Conservation (phyloP, 2,888 invertebrate species). For the Teleiodes luculella region DNA sequence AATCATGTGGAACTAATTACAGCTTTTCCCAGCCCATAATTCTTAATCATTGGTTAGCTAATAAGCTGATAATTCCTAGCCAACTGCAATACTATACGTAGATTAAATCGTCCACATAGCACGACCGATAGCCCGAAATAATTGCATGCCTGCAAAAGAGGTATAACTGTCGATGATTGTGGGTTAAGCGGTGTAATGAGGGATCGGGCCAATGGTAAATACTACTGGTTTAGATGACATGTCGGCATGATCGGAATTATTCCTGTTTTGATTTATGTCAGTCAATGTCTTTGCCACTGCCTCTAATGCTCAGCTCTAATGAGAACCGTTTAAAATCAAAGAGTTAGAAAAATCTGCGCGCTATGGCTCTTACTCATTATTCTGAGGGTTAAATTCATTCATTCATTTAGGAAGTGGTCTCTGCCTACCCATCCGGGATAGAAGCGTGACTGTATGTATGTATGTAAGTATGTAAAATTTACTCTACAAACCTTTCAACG, state of each 20-base stretch:
- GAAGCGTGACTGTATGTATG: too few relatives aligned
- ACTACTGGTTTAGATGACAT: background rate
- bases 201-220: background rate
- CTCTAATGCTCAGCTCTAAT: too few relatives aligned
- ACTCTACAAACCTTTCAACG: too few relatives aligned
- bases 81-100: background rate
- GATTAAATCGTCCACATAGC: background rate
- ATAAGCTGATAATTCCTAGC: background rate
- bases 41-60: background rate
- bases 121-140: background rate
- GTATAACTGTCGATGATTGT: conserved; percentile 2
- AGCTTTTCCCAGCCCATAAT: too few relatives aligned
- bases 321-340: too few relatives aligned
- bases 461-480: too few relatives aligned
- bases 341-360: too few relatives aligned
- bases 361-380: too few relatives aligned
- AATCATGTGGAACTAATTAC: too few relatives aligned
- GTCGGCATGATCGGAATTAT: background rate
- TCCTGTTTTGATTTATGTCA: background rate
- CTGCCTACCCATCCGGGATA: too few relatives aligned
- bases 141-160: background rate
- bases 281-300: background rate
- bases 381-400: too few relatives aligned
- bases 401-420: too few relatives aligned
- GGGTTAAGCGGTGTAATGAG: background rate